Conservation (phyloP, 2,888 invertebrate species). For the Epinotia ramella region DNA sequence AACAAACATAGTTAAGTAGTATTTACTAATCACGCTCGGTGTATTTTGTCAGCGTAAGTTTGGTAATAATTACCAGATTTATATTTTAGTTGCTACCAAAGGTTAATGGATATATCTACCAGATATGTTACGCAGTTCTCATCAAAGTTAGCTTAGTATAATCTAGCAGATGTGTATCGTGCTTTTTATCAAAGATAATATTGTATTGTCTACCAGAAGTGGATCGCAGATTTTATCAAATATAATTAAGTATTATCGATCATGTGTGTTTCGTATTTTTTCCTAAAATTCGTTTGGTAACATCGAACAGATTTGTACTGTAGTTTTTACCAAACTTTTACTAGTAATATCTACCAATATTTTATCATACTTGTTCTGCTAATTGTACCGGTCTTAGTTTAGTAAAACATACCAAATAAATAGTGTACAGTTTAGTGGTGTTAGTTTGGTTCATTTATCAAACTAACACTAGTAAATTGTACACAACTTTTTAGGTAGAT, state of each 20-base stretch:
- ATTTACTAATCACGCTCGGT: neutral
- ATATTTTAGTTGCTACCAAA: neutral
- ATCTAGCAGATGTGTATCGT: neutral
- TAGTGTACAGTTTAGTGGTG: neutral
- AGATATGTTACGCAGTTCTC: neutral
- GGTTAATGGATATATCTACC: neutral
- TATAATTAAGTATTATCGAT: slow-evolving; percentile 11
- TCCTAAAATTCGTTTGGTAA: neutral
- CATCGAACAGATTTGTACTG: neutral
- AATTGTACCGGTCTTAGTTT: neutral
- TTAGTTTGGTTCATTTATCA: neutral
- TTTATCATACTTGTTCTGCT: neutral
- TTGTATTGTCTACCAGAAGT: neutral
- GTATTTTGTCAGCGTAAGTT: neutral
- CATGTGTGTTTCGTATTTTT: slow-evolving; percentile 17
- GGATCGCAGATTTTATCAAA: neutral
- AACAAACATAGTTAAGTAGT: neutral
- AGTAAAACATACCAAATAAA: neutral
- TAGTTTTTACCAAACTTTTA: neutral
- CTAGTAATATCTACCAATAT: neutral
- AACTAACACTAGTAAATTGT: neutral
- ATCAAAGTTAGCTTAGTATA: neutral
- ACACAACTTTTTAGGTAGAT: neutral
- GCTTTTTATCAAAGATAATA: neutral
- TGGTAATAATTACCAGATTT: neutral